phyloP scores from a whole-genome alignment of 2,113 vertebrate species.

The Megatriorchis doriae region DNA sequence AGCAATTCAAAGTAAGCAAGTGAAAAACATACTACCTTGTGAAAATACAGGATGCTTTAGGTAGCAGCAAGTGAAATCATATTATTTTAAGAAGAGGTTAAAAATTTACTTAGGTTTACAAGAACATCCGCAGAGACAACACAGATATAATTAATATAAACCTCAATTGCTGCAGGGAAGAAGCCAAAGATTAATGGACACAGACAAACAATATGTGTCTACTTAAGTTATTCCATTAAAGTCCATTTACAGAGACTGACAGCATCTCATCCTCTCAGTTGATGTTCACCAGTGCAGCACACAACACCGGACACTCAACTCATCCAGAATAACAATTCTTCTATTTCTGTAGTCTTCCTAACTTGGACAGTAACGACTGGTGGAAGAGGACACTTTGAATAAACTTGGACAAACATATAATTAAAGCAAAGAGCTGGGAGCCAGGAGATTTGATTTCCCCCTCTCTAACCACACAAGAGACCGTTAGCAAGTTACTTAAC shows the following conservation, averaged over 20 bases:
- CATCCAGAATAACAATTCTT: not conserved
- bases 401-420: not conserved
- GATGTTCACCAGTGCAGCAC: not conserved
- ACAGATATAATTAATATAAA: conserved; percentile 21
- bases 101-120: not conserved
- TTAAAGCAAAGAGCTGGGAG: not conserved
- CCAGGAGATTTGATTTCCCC: not conserved
- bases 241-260: conserved; percentile 34
- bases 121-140: not conserved
- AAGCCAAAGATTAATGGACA: conserved; percentile 34
- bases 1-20: not conserved
- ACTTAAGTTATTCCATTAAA: not conserved
- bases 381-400: not conserved
- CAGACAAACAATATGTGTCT: not conserved
- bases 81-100: not conserved
- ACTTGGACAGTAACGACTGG: not conserved
- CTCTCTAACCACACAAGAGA: not conserved
- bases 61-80: not conserved
- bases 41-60: not conserved
- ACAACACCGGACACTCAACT: not conserved
- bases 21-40: not conserved
- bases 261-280: not conserved
- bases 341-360: not conserved
- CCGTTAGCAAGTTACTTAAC: not conserved
- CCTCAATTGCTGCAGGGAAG: not conserved